Evolutionary conservation across 2,797 vertebrate genomes (phyloP).

Genomic region (Oophaga sylvatica): DNA sequence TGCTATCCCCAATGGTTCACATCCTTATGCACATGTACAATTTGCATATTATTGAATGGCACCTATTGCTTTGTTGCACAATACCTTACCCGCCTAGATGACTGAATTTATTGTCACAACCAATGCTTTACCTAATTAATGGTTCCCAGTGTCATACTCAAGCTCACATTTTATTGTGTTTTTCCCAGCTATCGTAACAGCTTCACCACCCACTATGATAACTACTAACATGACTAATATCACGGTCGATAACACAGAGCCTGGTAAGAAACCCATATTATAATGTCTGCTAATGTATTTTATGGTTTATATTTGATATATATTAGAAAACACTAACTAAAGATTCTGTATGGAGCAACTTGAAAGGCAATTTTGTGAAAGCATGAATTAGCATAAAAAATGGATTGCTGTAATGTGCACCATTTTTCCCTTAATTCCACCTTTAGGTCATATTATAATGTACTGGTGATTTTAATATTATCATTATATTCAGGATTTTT

Average conservation of each 20-base stretch:
- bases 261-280: constrained; percentile 81
- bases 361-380: background rate
- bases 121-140: constrained; percentile 28
- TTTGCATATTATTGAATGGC: background rate
- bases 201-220: constrained; percentile 80
- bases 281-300: constrained; percentile 65
- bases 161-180: constrained; percentile 80
- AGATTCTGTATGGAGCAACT: background rate
- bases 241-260: constrained; percentile 75
- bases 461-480: background rate
- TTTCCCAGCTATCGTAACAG: constrained; percentile 85
- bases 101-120: background rate
- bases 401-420: background rate
- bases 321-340: background rate
- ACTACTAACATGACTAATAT: constrained; percentile 88
- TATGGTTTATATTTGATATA: background rate
- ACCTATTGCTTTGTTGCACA: background rate
- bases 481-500: no score
- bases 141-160: constrained; percentile 66
- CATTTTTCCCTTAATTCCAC: background rate
- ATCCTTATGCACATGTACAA: background rate
- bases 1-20: background rate
- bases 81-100: background rate
- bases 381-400: background rate
- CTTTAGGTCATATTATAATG: background rate